phyloP scores from a whole-genome alignment of 2,797 vertebrate genomes.

The Apogon talboti region DNA sequence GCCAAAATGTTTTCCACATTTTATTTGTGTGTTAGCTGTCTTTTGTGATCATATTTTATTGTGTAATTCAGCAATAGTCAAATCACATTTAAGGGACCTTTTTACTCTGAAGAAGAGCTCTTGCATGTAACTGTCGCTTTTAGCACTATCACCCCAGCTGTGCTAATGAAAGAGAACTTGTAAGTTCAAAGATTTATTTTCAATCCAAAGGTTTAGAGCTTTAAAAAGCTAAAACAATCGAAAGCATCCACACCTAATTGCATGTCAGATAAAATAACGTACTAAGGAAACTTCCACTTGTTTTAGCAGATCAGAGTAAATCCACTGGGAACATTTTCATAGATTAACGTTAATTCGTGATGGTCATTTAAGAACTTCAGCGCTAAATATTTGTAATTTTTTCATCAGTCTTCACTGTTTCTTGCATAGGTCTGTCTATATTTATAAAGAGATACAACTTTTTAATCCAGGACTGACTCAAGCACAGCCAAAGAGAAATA shows the following conservation, averaged over 20 bases:
- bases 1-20: background rate
- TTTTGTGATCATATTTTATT: background rate
- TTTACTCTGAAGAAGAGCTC: background rate
- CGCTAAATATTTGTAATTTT: conserved; percentile 11
- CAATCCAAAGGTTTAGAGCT: background rate
- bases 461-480: conserved; percentile 24
- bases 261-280: background rate
- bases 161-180: background rate
- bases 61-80: background rate
- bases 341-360: conserved; percentile 11
- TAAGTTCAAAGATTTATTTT: background rate
- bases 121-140: background rate
- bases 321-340: background rate
- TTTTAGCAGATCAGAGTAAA: background rate
- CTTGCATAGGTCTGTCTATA: background rate
- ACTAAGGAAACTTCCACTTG: background rate
- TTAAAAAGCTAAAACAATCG: no score
- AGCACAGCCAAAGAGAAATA: conserved; percentile 32
- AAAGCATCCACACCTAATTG: background rate
- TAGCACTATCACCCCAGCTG: background rate
- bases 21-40: background rate
- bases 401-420: conserved; percentile 19
- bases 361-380: conserved; percentile 12
- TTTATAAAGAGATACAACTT: background rate
- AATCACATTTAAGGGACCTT: background rate